Conservation (phyloP, 2,888 invertebrate genomes). For the Drosophila fungiperda region DNA sequence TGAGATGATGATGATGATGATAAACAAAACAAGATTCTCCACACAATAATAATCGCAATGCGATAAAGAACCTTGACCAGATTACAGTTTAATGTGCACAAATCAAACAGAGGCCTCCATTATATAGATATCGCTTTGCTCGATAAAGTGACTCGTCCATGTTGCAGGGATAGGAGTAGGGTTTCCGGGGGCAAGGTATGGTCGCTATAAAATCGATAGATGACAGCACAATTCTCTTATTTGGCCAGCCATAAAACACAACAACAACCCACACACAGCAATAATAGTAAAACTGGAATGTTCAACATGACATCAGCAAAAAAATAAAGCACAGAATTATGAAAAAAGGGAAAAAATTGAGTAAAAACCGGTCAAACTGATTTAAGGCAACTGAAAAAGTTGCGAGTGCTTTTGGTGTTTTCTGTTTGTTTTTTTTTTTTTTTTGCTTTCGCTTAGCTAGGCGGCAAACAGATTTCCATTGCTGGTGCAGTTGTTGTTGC, state of each 20-base stretch:
- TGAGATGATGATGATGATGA: constrained; percentile 22
- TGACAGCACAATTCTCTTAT: constrained; percentile 66
- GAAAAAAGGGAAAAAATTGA: constrained; percentile 20
- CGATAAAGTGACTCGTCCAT: constrained; percentile 31
- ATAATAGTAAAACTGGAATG: constrained; percentile 70
- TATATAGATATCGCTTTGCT: constrained; percentile 46
- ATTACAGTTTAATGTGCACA: constrained; percentile 73
- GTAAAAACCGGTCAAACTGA: constrained; percentile 28
- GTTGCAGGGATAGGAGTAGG: background rate
- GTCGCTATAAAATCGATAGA: constrained; percentile 70
- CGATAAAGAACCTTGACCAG: constrained; percentile 72
- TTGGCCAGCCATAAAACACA: constrained; percentile 62
- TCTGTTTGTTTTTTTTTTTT: background rate
- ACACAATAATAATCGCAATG: constrained; percentile 36
- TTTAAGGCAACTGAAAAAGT: constrained; percentile 44
- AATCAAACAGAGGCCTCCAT: constrained; percentile 67
- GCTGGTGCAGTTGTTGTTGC: constrained; percentile 11
- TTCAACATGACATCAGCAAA: constrained; percentile 71
- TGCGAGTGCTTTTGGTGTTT: constrained; percentile 17
- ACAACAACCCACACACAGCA: constrained; percentile 46
- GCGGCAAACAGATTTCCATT: constrained; percentile 12
- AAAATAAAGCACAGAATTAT: constrained; percentile 12
- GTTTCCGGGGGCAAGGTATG: constrained; percentile 36
- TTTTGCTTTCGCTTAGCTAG: constrained; percentile 8
- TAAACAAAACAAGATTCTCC: constrained; percentile 58